Evolutionary conservation across 2,113 vertebrate genomes (phyloP).

Genomic region (Pungitius pungitius): DNA sequence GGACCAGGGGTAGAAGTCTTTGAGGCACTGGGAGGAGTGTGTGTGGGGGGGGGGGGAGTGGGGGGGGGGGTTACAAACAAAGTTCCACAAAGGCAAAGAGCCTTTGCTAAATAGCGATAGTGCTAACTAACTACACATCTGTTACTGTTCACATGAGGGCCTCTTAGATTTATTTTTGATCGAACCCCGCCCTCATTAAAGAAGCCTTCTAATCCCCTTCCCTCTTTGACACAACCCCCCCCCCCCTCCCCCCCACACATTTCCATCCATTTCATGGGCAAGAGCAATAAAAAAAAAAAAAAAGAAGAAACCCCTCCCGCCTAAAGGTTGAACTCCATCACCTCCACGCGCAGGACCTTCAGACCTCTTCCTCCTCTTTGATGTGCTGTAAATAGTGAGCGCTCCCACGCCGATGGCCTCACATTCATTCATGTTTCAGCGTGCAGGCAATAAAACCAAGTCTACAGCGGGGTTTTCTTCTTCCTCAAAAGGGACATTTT

Average conservation of each 20-base stretch:
- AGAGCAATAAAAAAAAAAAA: slow-evolving; percentile 12
- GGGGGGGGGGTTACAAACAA: slow-evolving; percentile 32
- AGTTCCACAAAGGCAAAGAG: slow-evolving; percentile 51
- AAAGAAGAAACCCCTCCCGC: slow-evolving; percentile 39
- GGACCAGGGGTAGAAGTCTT: slow-evolving; percentile 38
- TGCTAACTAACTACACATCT: slow-evolving; percentile 55
- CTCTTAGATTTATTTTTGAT: too few species aligned
- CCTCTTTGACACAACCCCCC: too few species aligned
- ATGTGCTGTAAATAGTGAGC: slow-evolving; percentile 30
- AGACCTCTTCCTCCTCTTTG: too few species aligned
- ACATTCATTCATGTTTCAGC: slow-evolving; percentile 34
- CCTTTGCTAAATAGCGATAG: slow-evolving; percentile 30
- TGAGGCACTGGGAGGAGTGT: slow-evolving; percentile 61
- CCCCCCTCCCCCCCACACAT: slow-evolving; percentile 37
- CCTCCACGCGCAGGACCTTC: too few species aligned
- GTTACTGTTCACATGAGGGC: slow-evolving; percentile 36
- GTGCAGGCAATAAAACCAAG: slow-evolving; percentile 27
- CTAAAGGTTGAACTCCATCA: too few species aligned
- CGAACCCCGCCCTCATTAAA: too few species aligned
- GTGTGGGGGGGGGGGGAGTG: too few species aligned
- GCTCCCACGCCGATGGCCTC: slow-evolving; percentile 7
- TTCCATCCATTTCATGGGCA: slow-evolving; percentile 54
- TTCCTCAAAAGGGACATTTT: neutral
- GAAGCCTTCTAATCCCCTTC: too few species aligned
- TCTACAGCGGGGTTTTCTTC: neutral